Evolutionary conservation across 2,797 vertebrate species (phyloP).

Genomic region (Spea hammondii): DNA sequence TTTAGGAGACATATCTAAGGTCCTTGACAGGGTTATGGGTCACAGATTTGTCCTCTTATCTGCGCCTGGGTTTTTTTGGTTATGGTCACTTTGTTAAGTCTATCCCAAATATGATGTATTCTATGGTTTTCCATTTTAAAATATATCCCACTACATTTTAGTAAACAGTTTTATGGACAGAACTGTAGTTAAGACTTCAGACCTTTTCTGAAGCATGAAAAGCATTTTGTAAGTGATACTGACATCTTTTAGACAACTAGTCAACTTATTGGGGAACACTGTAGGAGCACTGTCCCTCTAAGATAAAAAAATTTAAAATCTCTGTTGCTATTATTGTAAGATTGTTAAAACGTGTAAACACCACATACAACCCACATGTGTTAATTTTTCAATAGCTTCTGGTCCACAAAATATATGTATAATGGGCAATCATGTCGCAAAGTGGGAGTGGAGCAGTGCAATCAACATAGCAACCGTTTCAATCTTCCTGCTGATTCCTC

Average conservation of each 20-base stretch:
- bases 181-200: background rate
- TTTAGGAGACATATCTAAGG: conserved; percentile 41
- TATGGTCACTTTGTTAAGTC: conserved; percentile 29
- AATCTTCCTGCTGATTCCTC: too few relatives aligned
- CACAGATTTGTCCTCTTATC: conserved; percentile 52
- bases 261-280: background rate
- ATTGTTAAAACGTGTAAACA: background rate
- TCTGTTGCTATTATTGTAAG: background rate
- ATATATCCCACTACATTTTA: conserved; percentile 15
- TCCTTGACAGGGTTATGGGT: conserved; percentile 49
- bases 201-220: background rate
- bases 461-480: too few relatives aligned
- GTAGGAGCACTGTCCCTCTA: background rate
- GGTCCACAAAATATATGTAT: too few relatives aligned
- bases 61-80: conserved; percentile 26
- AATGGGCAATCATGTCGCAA: too few relatives aligned
- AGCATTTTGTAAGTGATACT: background rate
- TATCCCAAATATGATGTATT: conserved; percentile 9
- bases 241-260: conserved; percentile 1
- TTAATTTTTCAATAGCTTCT: too few relatives aligned
- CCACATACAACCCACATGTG: background rate
- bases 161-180: background rate
- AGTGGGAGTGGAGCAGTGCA: too few relatives aligned
- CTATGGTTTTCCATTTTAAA: conserved; percentile 13
- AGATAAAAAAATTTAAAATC: background rate